Percentiles rank a stretch among this genome's conserved stretches.
Conservation (phyloP, 2,888 invertebrate genomes). For the Fragum sueziense region DNA sequence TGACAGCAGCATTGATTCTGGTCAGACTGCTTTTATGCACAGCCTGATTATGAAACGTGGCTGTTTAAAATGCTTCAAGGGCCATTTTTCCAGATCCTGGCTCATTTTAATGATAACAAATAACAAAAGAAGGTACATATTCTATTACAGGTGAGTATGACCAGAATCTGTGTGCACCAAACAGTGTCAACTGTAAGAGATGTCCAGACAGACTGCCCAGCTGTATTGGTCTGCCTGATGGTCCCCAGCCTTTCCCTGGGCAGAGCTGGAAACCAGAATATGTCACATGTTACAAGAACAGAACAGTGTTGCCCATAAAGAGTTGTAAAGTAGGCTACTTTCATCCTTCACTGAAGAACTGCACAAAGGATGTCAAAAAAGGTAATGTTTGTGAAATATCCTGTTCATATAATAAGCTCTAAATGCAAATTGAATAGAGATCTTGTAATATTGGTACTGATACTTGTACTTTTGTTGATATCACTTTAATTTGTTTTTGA, state of each 20-base stretch:
- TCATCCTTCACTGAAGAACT: conserved; percentile 43
- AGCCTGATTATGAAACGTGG: too few relatives aligned
- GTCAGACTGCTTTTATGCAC: too few relatives aligned
- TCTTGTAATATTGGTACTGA: too few relatives aligned
- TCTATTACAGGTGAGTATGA: conserved; percentile 57
- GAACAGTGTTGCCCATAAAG: conserved; percentile 50
- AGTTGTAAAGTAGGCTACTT: conserved; percentile 54
- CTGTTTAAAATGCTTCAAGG: too few relatives aligned
- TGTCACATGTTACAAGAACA: conserved; percentile 58
- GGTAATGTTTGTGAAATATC: too few relatives aligned
- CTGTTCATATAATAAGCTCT: too few relatives aligned
- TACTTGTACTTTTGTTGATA: too few relatives aligned
- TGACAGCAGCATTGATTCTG: too few relatives aligned
- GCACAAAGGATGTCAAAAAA: conserved; percentile 37
- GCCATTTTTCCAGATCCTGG: too few relatives aligned
- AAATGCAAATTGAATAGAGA: too few relatives aligned
- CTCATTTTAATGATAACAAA: too few relatives aligned
- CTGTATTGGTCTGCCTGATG: conserved; percentile 52
- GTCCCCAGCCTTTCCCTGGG: conserved; percentile 47
- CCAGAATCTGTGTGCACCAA: conserved; percentile 49
- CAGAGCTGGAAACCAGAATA: conserved; percentile 55
- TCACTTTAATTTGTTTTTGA: too few relatives aligned
- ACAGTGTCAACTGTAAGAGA: conserved; percentile 26
- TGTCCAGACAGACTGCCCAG: conserved; percentile 58
- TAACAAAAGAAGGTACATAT: background rate